These are phyloP conservation scores for Fragum sueziense DNA, from an alignment of 2,888 invertebrate species.

Conservation along the genomic window DNA sequence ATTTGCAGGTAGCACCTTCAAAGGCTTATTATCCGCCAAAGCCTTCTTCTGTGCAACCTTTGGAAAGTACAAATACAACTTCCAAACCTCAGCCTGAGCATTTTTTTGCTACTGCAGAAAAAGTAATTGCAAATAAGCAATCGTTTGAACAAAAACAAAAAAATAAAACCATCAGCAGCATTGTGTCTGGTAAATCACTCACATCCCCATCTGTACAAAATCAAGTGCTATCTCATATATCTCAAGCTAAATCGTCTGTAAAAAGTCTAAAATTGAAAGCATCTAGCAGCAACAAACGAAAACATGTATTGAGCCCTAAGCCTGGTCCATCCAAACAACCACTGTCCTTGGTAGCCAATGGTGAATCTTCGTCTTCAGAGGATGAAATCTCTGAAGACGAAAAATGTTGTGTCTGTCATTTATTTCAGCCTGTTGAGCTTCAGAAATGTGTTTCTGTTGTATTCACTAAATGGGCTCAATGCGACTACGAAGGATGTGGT, in stretches of 20 bases:
- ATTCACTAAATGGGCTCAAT: constrained; percentile 12
- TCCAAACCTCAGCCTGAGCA: neutral
- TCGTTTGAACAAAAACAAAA: neutral
- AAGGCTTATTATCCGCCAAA: neutral
- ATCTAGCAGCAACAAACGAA: constrained; percentile 1
- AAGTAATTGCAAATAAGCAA: neutral
- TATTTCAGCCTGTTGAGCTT: constrained; percentile 17
- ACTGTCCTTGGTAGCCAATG: no score
- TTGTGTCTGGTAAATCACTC: constrained; percentile 10
- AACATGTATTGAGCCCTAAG: neutral
- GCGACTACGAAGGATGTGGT: constrained; percentile 3
- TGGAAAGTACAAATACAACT: neutral
- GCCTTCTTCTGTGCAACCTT: neutral
- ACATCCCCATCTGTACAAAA: neutral
- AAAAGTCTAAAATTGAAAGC: constrained; percentile 1
- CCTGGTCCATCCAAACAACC: constrained; percentile 1
- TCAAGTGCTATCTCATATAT: neutral
- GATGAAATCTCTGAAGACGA: constrained; percentile 8
- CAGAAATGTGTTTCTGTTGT: constrained; percentile 9
- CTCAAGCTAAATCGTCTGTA: neutral
- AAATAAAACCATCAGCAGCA: constrained; percentile 10
- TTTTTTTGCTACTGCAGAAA: neutral
- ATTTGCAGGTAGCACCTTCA: neutral
- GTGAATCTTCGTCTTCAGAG: neutral
- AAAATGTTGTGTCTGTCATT: neutral